Evolutionary conservation across 2,797 vertebrate genomes (phyloP), one percentile per base, ranked within the genome.

Genomic region (Pipistrellus pipistrellus): DNA sequence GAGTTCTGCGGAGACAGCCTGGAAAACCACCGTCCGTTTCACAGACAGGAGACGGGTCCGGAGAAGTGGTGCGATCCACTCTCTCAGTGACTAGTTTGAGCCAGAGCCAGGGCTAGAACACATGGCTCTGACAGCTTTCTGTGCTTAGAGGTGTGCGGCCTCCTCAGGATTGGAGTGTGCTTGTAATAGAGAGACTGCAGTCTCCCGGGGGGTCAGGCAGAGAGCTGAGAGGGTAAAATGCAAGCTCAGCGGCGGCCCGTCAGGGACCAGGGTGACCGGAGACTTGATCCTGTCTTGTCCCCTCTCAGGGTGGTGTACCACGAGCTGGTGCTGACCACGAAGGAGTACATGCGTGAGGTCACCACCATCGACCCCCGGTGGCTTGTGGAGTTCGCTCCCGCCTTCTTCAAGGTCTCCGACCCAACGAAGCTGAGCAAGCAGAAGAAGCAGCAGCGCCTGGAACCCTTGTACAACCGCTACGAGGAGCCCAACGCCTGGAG

Each of bases 401-500:
- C 99, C 85, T 99, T 99, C 98, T 99, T 99, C 98, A 99, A 99
- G 97, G 99, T 99, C 88, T 99, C 99, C 0, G 99, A 99, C 92
- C 99, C 99, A 0, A 99, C 99, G 3, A 99, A 99, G 85, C 99
- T 99, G 97, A 99, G 99, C 99, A 99, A 99, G 97, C 99, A 99
- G 98, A 99, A 99, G 98, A 99, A 99, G 95, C 99, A 99, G 97
- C 99, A 99, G 96, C 98, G 99, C 0, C 98, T 99, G 17, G 99
- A 99, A 84, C 99, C 99, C 0, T 98, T 99, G 3, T 99, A 99
- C 98, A 99, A 99, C 94, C 99, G 99, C 66, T 99, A 99, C 0
- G 99, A 99, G 94, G 99, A 99, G 88, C 99, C 99, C 95, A 99
- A 99, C 0, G 99, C 99, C 3, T 99, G 99, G 99, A 98, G 99